A percentile compares a stretch with the other conserved stretches of the same genome.
phyloP scores from a whole-genome alignment of 2,113 vertebrate species.

The Macrotus californicus region DNA sequence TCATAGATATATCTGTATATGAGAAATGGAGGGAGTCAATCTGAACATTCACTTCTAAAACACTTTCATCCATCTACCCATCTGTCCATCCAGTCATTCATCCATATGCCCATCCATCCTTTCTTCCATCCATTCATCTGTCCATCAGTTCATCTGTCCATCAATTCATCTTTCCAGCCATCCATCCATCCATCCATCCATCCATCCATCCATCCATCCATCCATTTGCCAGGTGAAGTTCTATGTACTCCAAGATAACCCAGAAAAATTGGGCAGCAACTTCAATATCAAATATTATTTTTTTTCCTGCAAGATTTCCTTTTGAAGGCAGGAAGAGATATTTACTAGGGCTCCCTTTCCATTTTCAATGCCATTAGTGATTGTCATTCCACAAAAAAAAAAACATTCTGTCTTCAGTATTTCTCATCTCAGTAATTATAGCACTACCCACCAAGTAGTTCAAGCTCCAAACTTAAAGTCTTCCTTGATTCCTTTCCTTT shows the following conservation, averaged over 20 bases:
- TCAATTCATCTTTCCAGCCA: neutral
- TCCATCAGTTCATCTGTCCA: neutral
- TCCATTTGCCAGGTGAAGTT: neutral
- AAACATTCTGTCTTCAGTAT: neutral
- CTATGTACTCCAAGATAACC: neutral
- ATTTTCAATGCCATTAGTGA: neutral
- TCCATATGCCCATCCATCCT: neutral
- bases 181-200: neutral
- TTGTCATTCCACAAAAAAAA: neutral
- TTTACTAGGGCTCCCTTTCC: neutral
- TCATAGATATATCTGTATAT: neutral
- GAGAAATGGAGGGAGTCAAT: neutral
- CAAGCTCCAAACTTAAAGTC: neutral
- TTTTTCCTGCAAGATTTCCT: neutral
- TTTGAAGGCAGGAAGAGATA: neutral
- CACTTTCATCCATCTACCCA: neutral
- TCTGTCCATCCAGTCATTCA: neutral
- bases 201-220: neutral
- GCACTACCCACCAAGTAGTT: neutral
- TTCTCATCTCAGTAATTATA: neutral
- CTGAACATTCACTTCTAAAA: neutral
- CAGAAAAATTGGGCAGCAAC: neutral
- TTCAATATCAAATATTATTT: neutral
- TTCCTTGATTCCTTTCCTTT: neutral
- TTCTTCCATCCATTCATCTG: neutral